These are phyloP conservation scores for Dendrophyllia cribrosa DNA, from an alignment of 64 coral and sea anemone species.

Conservation along the genomic window DNA sequence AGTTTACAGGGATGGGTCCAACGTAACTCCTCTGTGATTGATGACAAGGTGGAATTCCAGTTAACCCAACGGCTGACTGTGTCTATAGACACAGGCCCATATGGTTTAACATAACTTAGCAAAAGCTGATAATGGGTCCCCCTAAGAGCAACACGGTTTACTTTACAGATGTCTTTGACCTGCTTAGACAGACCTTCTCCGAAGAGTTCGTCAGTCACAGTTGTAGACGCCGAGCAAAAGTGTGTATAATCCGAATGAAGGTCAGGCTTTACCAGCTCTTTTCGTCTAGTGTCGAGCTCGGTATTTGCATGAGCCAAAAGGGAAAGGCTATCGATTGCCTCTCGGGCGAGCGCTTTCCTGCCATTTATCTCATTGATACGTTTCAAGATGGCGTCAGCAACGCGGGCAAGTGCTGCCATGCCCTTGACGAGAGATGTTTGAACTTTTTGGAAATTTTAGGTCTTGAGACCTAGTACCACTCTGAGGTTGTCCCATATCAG, in stretches of 20 bases:
- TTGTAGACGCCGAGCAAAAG: slow-evolving; percentile 1
- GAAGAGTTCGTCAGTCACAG: background rate
- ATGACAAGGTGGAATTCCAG: too few relatives aligned
- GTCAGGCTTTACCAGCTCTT: slow-evolving; percentile 42
- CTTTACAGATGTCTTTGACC: too few relatives aligned
- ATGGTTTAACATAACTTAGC: too few relatives aligned
- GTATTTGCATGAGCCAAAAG: slow-evolving; percentile 32
- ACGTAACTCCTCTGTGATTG: too few relatives aligned
- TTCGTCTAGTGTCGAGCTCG: background rate
- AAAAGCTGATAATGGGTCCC: too few relatives aligned
- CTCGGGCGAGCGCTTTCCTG: background rate
- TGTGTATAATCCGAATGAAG: slow-evolving; percentile 43
- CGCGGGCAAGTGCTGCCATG: background rate
- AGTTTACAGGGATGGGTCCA: too few relatives aligned
- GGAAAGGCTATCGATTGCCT: background rate
- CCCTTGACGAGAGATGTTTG: background rate
- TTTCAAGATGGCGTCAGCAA: background rate
- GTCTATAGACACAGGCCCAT: too few relatives aligned
- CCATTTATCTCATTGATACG: slow-evolving; percentile 11
- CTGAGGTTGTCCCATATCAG: slow-evolving; percentile 21
- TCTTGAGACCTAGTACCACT: background rate
- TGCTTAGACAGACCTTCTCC: too few relatives aligned
- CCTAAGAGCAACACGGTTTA: too few relatives aligned
- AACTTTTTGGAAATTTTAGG: slow-evolving; percentile 8
- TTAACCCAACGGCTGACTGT: too few relatives aligned